A percentile compares a stretch with the other conserved stretches of the same genome.
Evolutionary conservation across 2,888 invertebrate species (phyloP).

Genomic region (Polymixis flavicincta): DNA sequence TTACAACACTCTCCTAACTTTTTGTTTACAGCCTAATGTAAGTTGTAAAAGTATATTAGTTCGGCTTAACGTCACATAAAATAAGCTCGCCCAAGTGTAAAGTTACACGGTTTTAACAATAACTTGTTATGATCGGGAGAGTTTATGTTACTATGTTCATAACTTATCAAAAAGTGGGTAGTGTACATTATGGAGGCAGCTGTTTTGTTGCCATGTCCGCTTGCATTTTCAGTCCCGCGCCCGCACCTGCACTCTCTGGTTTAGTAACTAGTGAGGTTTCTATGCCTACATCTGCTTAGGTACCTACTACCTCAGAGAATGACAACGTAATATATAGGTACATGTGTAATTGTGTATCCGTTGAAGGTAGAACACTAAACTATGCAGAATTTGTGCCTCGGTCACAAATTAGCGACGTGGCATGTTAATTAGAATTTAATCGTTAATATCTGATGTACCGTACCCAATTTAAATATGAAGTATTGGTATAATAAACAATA

Average conservation of each 20-base stretch:
- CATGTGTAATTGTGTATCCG: not conserved
- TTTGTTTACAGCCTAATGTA: conserved; percentile 30
- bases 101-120: conserved; percentile 5
- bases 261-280: too few species aligned
- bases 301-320: not conserved
- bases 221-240: not conserved
- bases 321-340: not conserved
- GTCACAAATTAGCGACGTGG: not conserved
- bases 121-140: conserved; percentile 27
- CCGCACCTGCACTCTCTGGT: not conserved
- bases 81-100: conserved; percentile 8
- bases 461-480: not conserved
- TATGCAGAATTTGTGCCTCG: not conserved
- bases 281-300: not conserved
- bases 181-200: too few species aligned
- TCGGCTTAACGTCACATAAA: conserved; percentile 27
- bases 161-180: not conserved
- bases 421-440: conserved; percentile 16
- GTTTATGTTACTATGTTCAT: not conserved
- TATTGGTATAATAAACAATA: not conserved
- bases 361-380: not conserved
- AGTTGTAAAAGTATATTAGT: conserved; percentile 22
- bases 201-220: not conserved
- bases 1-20: conserved; percentile 12
- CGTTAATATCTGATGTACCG: not conserved